phyloP scores from a whole-genome alignment of 1,140 invertebrate genomes.

The Ephestia elutella region DNA sequence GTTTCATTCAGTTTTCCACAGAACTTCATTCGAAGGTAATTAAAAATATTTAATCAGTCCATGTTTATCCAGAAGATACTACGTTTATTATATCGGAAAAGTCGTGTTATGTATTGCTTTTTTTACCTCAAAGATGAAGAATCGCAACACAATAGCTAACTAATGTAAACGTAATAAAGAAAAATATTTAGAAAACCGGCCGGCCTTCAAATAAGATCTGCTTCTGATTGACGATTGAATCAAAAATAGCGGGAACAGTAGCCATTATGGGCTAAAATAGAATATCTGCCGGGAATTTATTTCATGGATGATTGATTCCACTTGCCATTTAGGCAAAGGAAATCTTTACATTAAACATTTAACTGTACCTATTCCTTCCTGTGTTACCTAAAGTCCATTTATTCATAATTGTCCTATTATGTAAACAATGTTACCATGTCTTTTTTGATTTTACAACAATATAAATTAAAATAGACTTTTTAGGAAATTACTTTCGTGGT shows the following conservation, averaged over 20 bases:
- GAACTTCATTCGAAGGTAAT: too few species aligned
- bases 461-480: too few species aligned
- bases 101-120: too few species aligned
- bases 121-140: too few species aligned
- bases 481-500: too few species aligned
- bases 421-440: too few species aligned
- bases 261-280: neutral
- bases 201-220: neutral
- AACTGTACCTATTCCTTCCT: neutral
- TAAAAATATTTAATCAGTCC: too few species aligned
- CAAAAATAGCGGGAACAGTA: neutral
- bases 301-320: constrained; percentile 1
- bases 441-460: too few species aligned
- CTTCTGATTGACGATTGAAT: constrained; percentile 1
- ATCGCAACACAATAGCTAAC: neutral
- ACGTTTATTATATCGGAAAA: too few species aligned
- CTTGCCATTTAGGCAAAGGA: neutral
- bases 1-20: too few species aligned
- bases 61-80: too few species aligned
- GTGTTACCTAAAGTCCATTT: neutral
- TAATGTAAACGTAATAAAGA: neutral
- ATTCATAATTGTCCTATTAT: too few species aligned
- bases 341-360: neutral
- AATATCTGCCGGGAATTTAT: neutral
- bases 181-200: neutral